Evolutionary conservation across 2,888 invertebrate species (phyloP), one percentile per base, ranked within the genome.

Genomic region (Slavum lentiscoides): DNA sequence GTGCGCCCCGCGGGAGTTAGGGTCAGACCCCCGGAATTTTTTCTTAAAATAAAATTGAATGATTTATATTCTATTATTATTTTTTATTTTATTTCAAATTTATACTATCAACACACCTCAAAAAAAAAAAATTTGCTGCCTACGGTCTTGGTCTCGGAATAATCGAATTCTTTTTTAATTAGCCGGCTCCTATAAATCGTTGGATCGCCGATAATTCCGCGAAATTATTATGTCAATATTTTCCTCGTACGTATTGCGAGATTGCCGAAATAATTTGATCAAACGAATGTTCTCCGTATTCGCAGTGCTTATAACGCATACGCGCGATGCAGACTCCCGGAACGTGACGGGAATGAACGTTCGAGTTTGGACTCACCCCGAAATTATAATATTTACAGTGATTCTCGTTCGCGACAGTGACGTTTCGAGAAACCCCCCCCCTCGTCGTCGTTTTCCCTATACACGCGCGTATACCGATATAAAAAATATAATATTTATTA

Each of bases 331-430:
- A n/a, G 49, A 5, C 13, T 21, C 0, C 74, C 17, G 49, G 21
- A 53, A 64, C 74, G 74, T 64, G 74, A 62, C 53, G 74, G 37
- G 64, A 74, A 74, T 74, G 21, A 64, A 37, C n/a, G 53, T 74
- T 66, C 53, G 74, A 55, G 53, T 64, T 74, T 74, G 74, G 55
- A 64, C 74, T 21, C 30, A 30, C 53, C 17, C 19, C 37, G 69
- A 55, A 64, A 64, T 74, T 64, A 62, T n/a, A 19, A 2, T 21
- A 59, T 30, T 30, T 61, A 30, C 15, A 62, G 30, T 64, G 49
- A 73, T 73, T 74, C 64, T 8, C 23, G 49, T 73, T 62, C 23
- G 37, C n/a, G 74, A 30, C 30, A 30, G 4, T 64, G 74, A 53
- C 74, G 21, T 64, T 74, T 74, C 19, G 37, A 19, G 23, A 53